phyloP scores from a whole-genome alignment of 2,797 vertebrate genomes.

The Mormyrus proboscirostris region DNA sequence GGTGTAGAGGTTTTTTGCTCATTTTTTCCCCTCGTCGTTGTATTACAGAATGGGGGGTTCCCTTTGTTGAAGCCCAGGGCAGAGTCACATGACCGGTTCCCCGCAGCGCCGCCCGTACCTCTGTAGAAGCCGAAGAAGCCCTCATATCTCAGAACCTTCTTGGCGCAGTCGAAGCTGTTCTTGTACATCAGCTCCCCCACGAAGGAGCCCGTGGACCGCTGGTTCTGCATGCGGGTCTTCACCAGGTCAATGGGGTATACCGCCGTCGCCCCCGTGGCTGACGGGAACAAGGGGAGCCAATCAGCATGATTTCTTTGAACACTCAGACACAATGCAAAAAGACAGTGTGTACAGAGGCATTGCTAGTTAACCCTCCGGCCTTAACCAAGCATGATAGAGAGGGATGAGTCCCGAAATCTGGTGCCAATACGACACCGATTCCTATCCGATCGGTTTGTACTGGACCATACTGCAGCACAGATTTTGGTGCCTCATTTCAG shows the following conservation, averaged over 20 bases:
- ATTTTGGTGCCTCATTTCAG: not conserved
- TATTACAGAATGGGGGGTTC: not conserved
- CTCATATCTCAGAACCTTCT: constrained; percentile 96
- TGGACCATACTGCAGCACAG: not conserved
- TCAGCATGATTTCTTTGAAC: not conserved
- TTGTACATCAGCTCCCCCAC: constrained; percentile 98
- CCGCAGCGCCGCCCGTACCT: constrained; percentile 58
- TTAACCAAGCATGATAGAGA: not conserved
- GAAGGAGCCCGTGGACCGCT: constrained; percentile 84
- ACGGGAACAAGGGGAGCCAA: not conserved
- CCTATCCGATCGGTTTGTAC: not conserved
- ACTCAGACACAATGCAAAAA: not conserved
- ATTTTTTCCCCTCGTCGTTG: not conserved
- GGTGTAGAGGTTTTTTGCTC: not conserved
- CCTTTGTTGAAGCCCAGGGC: not conserved
- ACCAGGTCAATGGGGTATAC: constrained; percentile 97
- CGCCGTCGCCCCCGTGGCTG: constrained; percentile 92
- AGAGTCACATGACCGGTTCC: not conserved
- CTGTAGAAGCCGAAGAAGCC: constrained; percentile 96
- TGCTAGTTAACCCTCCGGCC: not conserved
- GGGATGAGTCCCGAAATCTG: not conserved
- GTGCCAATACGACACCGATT: not conserved
- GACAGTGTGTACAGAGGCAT: not conserved
- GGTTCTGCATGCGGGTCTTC: constrained; percentile 99
- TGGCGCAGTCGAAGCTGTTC: constrained; percentile 98